Base-by-base conservation (phyloP, 2,888 invertebrate species). In the Eretmocerus hayati region DNA sequence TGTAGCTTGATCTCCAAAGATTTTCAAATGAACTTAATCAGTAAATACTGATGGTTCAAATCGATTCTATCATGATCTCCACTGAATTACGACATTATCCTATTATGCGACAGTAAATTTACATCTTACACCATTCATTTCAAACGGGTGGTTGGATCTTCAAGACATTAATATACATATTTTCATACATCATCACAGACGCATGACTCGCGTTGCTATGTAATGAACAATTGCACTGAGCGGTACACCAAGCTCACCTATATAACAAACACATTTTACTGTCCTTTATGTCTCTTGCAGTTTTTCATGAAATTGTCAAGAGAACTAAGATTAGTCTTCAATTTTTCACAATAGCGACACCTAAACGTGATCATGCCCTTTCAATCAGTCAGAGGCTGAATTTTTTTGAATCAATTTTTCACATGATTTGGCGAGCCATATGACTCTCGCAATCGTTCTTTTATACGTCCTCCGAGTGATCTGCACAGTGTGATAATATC, bases 91-190 rank as follows among this genome's bases (percentile, higher is more conserved):
- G 35, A 38, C 44, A 46, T 20, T 50, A 15, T 37, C 46, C 50
- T 48, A 46, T 48, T 46, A 53, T 43, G 43, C 42, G 46, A 50
- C 42, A 46, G 38, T 48, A 50, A 53, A 50, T 53, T 53, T 50
- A 47, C 42, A 53, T 50, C 42, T 45, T 53, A 42, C 49, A 46
- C 46, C 44, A 26, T 37, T 49, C 40, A 26, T 44, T 30, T 50
- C 13, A 46, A 49, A 47, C 36, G 35, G 44, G 30, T 31, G 18
- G 18, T 38, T 36, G 33, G 44, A 48, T 48, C 42, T 48, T 16
- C 33, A 43, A 30, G 42, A 21, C n/a, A 20, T 15, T 52, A 48
- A 40, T 32, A 46, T 50, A 50, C 50, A 50, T 43, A 31, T 45
- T 45, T 42, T 42, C 4, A 33, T 26, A 33, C 18, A 13, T 15